A percentile compares a stretch with the other conserved stretches of the same genome.
These are phyloP conservation scores for Pandemis heparana DNA, from an alignment of 2,888 invertebrate species.

Conservation along the genomic window DNA sequence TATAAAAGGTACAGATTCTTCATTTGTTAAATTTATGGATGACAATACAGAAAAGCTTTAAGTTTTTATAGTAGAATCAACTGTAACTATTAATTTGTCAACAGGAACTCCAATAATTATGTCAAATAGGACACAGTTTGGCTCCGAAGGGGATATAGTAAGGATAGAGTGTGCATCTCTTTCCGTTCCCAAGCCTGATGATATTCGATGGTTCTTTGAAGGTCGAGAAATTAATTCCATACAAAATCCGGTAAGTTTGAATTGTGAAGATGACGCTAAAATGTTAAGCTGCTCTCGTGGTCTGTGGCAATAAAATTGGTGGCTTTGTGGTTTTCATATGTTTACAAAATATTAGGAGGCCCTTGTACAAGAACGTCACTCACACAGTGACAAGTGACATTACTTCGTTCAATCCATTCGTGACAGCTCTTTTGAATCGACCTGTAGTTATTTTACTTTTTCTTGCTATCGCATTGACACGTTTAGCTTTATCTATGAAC, in stretches of 20 bases:
- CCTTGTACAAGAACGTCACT: too few relatives aligned
- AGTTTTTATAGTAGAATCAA: background rate
- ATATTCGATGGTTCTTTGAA: constrained; percentile 94
- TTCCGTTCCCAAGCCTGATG: constrained; percentile 95
- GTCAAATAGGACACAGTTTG: constrained; percentile 93
- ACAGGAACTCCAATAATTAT: constrained; percentile 91
- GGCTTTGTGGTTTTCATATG: too few relatives aligned
- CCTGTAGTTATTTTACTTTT: too few relatives aligned
- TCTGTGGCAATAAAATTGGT: too few relatives aligned
- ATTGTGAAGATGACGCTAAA: background rate
- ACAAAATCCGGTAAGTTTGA: constrained; percentile 82
- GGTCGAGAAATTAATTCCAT: constrained; percentile 91
- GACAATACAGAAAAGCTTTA: background rate
- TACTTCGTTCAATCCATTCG: too few relatives aligned
- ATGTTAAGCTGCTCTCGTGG: background rate
- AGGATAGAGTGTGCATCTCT: constrained; percentile 94
- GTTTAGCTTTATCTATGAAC: too few relatives aligned
- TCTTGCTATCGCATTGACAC: background rate
- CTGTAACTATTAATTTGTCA: constrained; percentile 12
- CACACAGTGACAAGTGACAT: too few relatives aligned
- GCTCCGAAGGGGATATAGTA: constrained; percentile 91
- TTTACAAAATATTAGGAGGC: too few relatives aligned
- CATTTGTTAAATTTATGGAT: background rate
- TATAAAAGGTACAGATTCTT: constrained; percentile 86
- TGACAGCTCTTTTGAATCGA: too few relatives aligned